A percentile compares a stretch with the other conserved stretches of the same genome.
phyloP scores from a whole-genome alignment of 2,113 vertebrate genomes.

The Neogobius melanostomus region DNA sequence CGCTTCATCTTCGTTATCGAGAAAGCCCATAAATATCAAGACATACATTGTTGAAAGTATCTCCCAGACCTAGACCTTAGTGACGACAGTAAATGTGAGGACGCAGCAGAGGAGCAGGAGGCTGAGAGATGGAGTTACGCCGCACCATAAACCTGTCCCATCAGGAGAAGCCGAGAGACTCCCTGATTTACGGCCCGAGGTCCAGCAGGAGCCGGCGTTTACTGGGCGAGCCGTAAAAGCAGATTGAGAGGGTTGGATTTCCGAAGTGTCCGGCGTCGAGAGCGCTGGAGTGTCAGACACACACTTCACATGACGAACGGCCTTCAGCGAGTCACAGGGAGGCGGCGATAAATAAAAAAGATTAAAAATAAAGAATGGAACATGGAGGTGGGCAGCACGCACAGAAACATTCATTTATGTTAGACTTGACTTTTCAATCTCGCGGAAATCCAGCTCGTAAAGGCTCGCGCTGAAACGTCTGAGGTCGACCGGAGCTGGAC shows the following conservation, averaged over 20 bases:
- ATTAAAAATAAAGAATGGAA: too few species aligned
- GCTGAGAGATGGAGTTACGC: not conserved
- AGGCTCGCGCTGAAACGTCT: too few species aligned
- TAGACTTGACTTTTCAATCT: too few species aligned
- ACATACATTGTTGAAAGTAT: not conserved
- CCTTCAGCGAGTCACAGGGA: not conserved
- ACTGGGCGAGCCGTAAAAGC: conserved; percentile 69
- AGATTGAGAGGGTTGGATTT: conserved; percentile 74
- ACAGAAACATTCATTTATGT: too few species aligned
- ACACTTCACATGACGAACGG: conserved; percentile 63
- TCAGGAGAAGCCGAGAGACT: not conserved
- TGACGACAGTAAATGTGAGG: conserved; percentile 17
- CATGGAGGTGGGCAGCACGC: too few species aligned
- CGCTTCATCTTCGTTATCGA: too few species aligned
- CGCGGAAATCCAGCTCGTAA: too few species aligned
- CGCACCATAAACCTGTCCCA: conserved; percentile 40
- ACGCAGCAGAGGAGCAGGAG: too few species aligned
- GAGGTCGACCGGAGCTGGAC: too few species aligned
- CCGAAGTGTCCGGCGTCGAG: conserved; percentile 37
- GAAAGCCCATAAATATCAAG: too few species aligned
- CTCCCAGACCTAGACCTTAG: not conserved
- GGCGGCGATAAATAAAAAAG: too few species aligned
- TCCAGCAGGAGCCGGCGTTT: conserved; percentile 63
- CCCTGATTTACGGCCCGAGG: conserved; percentile 55
- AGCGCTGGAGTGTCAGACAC: conserved; percentile 33